These are phyloP conservation scores for Graphium colonna DNA, from an alignment of 2,888 invertebrate genomes.

Conservation along the genomic window DNA sequence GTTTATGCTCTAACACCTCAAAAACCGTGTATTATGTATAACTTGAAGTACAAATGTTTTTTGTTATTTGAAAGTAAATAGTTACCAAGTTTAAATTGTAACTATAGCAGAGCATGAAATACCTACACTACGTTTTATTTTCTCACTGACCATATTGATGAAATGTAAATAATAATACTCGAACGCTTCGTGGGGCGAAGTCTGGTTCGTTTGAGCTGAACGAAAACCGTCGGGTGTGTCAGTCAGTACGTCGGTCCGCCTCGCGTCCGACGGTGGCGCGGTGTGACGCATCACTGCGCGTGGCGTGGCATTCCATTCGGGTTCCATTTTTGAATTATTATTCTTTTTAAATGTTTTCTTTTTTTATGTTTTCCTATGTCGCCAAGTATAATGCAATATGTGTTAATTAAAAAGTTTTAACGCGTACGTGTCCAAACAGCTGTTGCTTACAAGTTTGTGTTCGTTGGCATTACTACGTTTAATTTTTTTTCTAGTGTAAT, in stretches of 20 bases:
- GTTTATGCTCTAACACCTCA: no score
- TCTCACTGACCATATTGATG: no score
- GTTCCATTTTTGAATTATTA: slow-evolving; percentile 18
- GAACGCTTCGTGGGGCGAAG: slow-evolving; percentile 19
- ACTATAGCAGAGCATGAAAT: no score
- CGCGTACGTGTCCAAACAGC: slow-evolving; percentile 3
- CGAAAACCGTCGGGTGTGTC: slow-evolving; percentile 27
- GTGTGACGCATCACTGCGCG: slow-evolving; percentile 16
- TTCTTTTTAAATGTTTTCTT: slow-evolving; percentile 6
- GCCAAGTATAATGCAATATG: neutral
- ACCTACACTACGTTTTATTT: no score
- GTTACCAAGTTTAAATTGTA: no score
- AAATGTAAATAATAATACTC: no score
- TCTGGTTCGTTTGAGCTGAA: slow-evolving; percentile 6
- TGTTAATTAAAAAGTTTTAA: neutral
- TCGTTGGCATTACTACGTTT: slow-evolving; percentile 1
- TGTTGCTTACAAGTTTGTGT: slow-evolving; percentile 6
- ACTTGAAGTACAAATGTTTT: no score
- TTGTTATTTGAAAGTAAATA: no score
- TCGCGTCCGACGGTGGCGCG: slow-evolving; percentile 11
- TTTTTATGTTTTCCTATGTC: neutral
- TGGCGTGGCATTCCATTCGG: slow-evolving; percentile 19
- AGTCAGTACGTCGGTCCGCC: slow-evolving; percentile 18
- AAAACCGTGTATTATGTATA: no score
- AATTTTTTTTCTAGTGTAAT: slow-evolving; percentile 1